These are phyloP conservation scores for Pseudolycoriella hygida DNA, from an alignment of 2,888 invertebrate species.

Conservation along the genomic window DNA sequence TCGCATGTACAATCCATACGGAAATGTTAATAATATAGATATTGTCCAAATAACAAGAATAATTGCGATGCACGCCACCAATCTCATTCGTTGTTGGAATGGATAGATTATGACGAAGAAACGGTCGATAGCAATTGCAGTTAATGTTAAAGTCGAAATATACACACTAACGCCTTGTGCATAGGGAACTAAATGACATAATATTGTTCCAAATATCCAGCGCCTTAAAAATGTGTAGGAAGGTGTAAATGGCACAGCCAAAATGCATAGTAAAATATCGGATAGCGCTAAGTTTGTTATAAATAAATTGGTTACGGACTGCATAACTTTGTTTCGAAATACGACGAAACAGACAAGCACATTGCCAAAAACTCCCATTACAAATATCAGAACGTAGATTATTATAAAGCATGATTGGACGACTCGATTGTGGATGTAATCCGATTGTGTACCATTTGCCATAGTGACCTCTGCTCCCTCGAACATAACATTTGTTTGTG, in stretches of 20 bases:
- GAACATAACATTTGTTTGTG: not conserved
- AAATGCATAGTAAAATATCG: conserved; percentile 65
- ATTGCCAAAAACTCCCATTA: conserved; percentile 65
- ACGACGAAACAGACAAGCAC: conserved; percentile 75
- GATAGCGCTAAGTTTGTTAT: conserved; percentile 79
- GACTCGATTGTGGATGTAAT: conserved; percentile 43
- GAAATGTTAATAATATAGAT: conserved; percentile 61
- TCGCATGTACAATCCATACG: conserved; percentile 68
- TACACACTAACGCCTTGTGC: conserved; percentile 78
- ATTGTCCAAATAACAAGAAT: conserved; percentile 70
- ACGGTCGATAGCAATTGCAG: conserved; percentile 82
- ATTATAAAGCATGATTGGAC: conserved; percentile 59
- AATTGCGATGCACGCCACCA: conserved; percentile 54
- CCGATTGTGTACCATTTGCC: conserved; percentile 15
- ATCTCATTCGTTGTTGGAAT: conserved; percentile 64
- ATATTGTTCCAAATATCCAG: conserved; percentile 69
- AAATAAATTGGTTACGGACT: conserved; percentile 81
- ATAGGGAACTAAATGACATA: conserved; percentile 75
- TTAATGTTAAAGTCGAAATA: conserved; percentile 75
- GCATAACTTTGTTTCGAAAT: conserved; percentile 68
- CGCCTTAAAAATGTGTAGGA: conserved; percentile 64
- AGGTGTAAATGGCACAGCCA: conserved; percentile 81
- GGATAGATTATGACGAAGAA: conserved; percentile 83
- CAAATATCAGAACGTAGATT: conserved; percentile 61
- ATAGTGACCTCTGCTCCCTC: not conserved